Conservation (phyloP, 2,113 vertebrate species). For the Athene noctua region DNA sequence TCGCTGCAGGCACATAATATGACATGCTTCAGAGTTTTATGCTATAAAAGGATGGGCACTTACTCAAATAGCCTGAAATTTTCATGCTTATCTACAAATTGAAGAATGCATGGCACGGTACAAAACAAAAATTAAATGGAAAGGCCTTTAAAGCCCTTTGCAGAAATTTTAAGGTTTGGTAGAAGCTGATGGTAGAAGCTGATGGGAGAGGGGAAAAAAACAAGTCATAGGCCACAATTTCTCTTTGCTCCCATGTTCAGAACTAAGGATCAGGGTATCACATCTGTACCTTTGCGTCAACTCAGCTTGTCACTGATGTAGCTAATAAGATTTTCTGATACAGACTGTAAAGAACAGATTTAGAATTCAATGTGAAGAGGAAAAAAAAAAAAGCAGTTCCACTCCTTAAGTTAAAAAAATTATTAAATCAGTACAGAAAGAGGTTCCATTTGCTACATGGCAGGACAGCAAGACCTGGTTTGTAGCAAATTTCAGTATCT, state of each 20-base stretch:
- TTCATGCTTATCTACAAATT: not conserved
- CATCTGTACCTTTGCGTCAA: not conserved
- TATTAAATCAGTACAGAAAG: not conserved
- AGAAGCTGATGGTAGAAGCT: not conserved
- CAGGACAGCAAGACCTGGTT: not conserved
- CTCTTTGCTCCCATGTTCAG: not conserved
- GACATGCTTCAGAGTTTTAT: not conserved
- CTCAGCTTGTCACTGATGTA: not conserved
- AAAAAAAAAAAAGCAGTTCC: not conserved
- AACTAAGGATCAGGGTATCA: not conserved
- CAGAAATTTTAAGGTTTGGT: not conserved
- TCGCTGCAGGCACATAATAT: not conserved
- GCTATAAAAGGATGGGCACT: not conserved
- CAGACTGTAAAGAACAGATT: conserved; percentile 10
- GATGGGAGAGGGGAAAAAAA: not conserved
- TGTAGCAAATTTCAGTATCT: not conserved
- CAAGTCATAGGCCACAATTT: not conserved
- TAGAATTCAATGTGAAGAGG: not conserved
- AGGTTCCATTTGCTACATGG: not conserved
- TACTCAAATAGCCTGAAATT: not conserved
- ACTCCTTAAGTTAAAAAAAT: not conserved
- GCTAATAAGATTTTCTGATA: not conserved
- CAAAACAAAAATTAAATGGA: not conserved
- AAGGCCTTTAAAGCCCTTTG: not conserved
- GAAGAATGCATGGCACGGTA: not conserved